Evolutionary conservation across 2,888 invertebrate genomes (phyloP).

Genomic region (Pocota personata): DNA sequence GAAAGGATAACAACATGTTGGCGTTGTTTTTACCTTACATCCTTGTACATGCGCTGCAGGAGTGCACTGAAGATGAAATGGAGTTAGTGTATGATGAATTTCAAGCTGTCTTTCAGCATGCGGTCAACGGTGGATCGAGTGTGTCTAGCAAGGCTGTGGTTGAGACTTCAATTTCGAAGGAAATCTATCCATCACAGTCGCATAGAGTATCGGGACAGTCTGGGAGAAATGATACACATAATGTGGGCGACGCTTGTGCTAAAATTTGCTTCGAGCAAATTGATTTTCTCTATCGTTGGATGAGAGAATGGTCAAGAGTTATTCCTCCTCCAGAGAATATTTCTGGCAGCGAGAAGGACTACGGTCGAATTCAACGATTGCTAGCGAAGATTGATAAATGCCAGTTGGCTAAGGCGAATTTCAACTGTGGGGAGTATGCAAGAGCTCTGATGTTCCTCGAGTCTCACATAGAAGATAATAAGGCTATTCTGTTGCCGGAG

Average conservation of each 20-base stretch:
- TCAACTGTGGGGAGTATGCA: conserved; percentile 89
- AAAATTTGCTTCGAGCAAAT: conserved; percentile 89
- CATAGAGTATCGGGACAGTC: conserved; percentile 65
- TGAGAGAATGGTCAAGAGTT: conserved; percentile 84
- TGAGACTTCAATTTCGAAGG: conserved; percentile 75
- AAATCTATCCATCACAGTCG: conserved; percentile 76
- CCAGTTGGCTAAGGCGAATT: conserved; percentile 89
- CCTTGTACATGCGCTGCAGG: conserved; percentile 86
- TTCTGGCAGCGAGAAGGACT: conserved; percentile 74
- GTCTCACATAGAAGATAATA: conserved; percentile 86
- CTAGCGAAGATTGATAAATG: conserved; percentile 85
- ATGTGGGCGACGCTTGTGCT: conserved; percentile 85
- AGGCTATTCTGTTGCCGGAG: conserved; percentile 83
- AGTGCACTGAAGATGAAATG: conserved; percentile 82
- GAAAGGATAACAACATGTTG: conserved; percentile 88
- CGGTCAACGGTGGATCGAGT: conserved; percentile 46
- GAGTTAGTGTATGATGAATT: conserved; percentile 84
- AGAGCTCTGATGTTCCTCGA: conserved; percentile 90
- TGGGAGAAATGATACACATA: conserved; percentile 78
- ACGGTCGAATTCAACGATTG: conserved; percentile 80
- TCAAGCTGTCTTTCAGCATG: conserved; percentile 83
- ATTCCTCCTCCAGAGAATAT: conserved; percentile 80
- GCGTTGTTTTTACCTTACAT: conserved; percentile 91
- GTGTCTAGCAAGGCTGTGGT: conserved; percentile 44
- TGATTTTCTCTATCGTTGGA: conserved; percentile 91